A percentile compares a stretch with the other conserved stretches of the same genome.
These are phyloP conservation scores for Dynastes hyllus DNA, from an alignment of 2,888 invertebrate species.

Conservation along the genomic window DNA sequence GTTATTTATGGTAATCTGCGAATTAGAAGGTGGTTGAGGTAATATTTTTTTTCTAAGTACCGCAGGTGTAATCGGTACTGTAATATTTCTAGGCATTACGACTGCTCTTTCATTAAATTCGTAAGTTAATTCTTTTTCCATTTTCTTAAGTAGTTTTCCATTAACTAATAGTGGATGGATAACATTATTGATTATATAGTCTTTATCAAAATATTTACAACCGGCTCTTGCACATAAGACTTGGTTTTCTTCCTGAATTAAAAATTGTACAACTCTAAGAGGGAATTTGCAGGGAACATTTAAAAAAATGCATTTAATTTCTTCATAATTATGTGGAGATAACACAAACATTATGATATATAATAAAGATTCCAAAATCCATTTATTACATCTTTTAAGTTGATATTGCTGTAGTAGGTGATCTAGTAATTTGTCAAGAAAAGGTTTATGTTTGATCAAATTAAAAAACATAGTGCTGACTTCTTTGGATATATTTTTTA, in stretches of 20 bases:
- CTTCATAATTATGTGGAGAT: slow-evolving; percentile 58
- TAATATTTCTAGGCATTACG: slow-evolving; percentile 49
- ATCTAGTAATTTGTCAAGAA: slow-evolving; percentile 59
- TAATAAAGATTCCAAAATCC: slow-evolving; percentile 56
- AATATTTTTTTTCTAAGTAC: slow-evolving; percentile 51
- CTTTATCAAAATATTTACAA: slow-evolving; percentile 72
- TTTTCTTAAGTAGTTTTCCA: slow-evolving; percentile 56
- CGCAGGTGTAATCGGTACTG: slow-evolving; percentile 59
- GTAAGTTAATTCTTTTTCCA: slow-evolving; percentile 54
- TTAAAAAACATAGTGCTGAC: slow-evolving; percentile 54
- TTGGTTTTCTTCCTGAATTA: slow-evolving; percentile 72
- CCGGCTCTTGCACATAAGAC: slow-evolving; percentile 72
- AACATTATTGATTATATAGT: slow-evolving; percentile 73
- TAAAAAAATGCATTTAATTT: slow-evolving; percentile 58
- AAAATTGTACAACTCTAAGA: slow-evolving; percentile 68
- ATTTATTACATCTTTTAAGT: slow-evolving; percentile 56
- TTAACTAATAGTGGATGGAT: slow-evolving; percentile 71
- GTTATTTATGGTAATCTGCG: slow-evolving; percentile 49
- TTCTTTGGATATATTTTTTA: slow-evolving; percentile 44
- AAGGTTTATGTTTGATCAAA: slow-evolving; percentile 60
- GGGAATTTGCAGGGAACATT: slow-evolving; percentile 55
- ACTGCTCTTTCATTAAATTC: slow-evolving; percentile 34
- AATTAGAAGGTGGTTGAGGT: slow-evolving; percentile 54
- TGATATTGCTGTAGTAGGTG: slow-evolving; percentile 57
- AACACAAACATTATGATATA: slow-evolving; percentile 64